A percentile compares a stretch with the other conserved stretches of the same genome.
Evolutionary conservation across 2,797 vertebrate genomes (phyloP).

Genomic region (Adrianichthys oophorus): DNA sequence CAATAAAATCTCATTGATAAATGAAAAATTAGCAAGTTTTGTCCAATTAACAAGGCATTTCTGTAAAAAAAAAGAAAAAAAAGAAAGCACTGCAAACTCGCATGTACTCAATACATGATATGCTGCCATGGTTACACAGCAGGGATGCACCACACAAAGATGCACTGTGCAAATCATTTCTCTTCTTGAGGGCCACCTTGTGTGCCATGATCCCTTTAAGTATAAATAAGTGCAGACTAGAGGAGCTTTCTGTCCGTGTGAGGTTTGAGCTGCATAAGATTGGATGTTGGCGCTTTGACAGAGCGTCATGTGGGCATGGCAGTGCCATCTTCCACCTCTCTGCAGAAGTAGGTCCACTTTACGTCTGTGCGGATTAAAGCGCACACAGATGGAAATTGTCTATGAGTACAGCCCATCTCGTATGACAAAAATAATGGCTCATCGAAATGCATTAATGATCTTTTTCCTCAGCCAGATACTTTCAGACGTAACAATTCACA

Average conservation of each 20-base stretch:
- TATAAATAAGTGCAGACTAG: constrained; percentile 21
- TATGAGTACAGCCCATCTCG: background rate
- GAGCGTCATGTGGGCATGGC: constrained; percentile 55
- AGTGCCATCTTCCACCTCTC: constrained; percentile 31
- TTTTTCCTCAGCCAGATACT: constrained; percentile 16
- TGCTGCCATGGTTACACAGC: constrained; percentile 50
- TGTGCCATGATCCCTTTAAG: constrained; percentile 24
- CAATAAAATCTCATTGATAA: background rate
- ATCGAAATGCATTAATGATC: constrained; percentile 18
- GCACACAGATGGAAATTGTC: constrained; percentile 36
- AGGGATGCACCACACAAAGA: constrained; percentile 37
- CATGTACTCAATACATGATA: constrained; percentile 17
- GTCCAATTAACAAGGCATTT: too few species aligned
- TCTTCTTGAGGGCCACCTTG: constrained; percentile 40
- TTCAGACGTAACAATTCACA: constrained; percentile 33
- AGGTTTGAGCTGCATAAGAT: constrained; percentile 1
- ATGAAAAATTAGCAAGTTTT: too few species aligned
- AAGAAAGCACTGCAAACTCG: constrained; percentile 1
- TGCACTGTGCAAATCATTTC: constrained; percentile 45
- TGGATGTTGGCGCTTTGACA: constrained; percentile 17
- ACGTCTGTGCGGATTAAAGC: constrained; percentile 37
- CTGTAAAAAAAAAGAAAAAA: background rate
- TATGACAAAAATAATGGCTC: constrained; percentile 8
- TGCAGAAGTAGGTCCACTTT: constrained; percentile 23
- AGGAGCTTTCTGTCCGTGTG: constrained; percentile 4